These are phyloP conservation scores for Hypomesus transpacificus DNA, from an alignment of 2,113 vertebrate genomes.

Conservation along the genomic window DNA sequence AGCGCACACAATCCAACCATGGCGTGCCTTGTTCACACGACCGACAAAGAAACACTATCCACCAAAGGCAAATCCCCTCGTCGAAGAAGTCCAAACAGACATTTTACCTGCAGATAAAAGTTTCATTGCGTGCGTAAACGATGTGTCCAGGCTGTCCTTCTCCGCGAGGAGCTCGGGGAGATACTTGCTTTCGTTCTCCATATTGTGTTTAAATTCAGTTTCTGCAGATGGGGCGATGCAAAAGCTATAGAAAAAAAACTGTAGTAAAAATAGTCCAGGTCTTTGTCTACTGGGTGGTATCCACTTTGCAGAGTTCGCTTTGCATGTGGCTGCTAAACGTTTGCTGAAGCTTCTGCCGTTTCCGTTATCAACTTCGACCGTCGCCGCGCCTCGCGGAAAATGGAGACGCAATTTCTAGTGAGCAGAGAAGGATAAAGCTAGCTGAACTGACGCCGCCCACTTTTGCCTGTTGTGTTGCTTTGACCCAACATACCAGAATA, in stretches of 20 bases:
- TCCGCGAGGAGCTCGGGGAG: conserved; percentile 90
- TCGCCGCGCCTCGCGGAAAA: conserved; percentile 42
- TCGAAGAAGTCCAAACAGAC: background rate
- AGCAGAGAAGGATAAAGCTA: conserved; percentile 50
- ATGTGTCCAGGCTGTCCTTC: conserved; percentile 87
- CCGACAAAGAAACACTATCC: background rate
- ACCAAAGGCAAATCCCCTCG: background rate
- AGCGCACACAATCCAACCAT: conserved; percentile 9
- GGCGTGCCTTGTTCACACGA: background rate
- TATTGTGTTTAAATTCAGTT: conserved; percentile 64
- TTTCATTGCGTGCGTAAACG: conserved; percentile 91
- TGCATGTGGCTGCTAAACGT: background rate
- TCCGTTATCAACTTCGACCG: background rate
- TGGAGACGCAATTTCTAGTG: conserved; percentile 67
- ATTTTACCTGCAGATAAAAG: conserved; percentile 86
- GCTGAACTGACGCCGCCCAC: conserved; percentile 54
- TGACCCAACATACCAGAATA: background rate
- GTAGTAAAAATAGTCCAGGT: conserved; percentile 59
- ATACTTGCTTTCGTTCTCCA: conserved; percentile 89
- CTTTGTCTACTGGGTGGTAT: conserved; percentile 44
- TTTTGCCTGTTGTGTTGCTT: background rate
- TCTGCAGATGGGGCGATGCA: conserved; percentile 17
- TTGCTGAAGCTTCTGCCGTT: background rate
- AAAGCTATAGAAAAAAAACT: conserved; percentile 30
- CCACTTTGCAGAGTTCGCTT: conserved; percentile 31